Evolutionary conservation across 2,797 vertebrate genomes (phyloP).

Genomic region (Manis crassicaudata): DNA sequence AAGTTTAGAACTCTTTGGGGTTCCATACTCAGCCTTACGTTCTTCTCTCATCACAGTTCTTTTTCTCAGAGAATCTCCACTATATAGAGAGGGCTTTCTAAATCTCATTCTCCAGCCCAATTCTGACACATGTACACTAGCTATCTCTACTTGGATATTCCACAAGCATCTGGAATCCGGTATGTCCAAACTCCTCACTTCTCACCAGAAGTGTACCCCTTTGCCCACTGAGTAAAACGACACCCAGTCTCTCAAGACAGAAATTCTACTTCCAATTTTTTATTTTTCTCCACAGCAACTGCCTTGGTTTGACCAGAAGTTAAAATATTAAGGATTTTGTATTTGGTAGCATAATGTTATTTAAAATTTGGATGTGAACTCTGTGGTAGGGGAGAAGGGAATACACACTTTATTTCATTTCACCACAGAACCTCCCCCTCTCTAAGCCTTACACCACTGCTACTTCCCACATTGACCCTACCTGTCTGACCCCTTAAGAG

Average conservation of each 20-base stretch:
- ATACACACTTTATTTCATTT: not conserved
- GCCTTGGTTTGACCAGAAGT: not conserved
- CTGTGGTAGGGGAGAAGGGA: not conserved
- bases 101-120: not conserved
- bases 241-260: not conserved
- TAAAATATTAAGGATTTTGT: not conserved
- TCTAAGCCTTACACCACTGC: not conserved
- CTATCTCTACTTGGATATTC: not conserved
- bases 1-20: not conserved
- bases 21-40: not conserved
- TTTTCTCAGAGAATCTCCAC: not conserved
- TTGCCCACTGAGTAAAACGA: not conserved
- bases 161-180: not conserved
- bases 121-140: not conserved
- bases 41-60: not conserved
- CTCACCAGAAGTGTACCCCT: not conserved
- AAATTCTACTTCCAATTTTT: slow-evolving; percentile 9
- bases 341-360: not conserved
- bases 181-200: not conserved
- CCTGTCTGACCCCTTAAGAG: not conserved
- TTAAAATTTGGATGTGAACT: not conserved
- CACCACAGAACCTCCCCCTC: not conserved
- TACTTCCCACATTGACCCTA: not conserved
- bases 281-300: not conserved
- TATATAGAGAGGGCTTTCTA: not conserved